Percentiles rank a stretch among this genome's conserved stretches.
phyloP scores from a whole-genome alignment of 2,113 vertebrate genomes.

The Petromus typicus region DNA sequence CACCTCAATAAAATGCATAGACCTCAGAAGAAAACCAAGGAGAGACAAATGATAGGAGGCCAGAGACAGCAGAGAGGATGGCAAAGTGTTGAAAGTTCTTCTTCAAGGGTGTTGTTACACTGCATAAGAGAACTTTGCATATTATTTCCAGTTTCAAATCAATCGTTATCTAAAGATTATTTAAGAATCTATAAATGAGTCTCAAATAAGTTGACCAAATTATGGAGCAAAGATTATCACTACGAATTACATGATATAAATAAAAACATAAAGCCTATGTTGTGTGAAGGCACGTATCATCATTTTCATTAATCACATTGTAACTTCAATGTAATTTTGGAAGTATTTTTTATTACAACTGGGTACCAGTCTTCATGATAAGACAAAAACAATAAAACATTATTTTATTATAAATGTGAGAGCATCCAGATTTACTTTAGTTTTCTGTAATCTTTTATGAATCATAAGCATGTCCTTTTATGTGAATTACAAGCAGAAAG shows the following conservation, averaged over 20 bases:
- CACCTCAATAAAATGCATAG: not conserved
- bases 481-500: not conserved
- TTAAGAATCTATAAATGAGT: not conserved
- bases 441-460: not conserved
- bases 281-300: not conserved
- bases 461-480: not conserved
- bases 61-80: not conserved
- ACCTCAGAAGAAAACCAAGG: not conserved
- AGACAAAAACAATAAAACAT: not conserved
- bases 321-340: constrained; percentile 3
- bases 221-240: not conserved
- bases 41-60: not conserved
- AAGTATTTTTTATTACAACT: not conserved
- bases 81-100: not conserved
- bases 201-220: not conserved
- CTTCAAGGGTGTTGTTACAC: too few species aligned
- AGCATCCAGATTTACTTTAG: not conserved
- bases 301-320: not conserved
- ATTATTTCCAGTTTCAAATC: not conserved
- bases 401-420: not conserved
- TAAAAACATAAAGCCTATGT: not conserved
- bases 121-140: not conserved
- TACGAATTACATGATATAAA: not conserved
- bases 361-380: not conserved
- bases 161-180: not conserved